A percentile compares a stretch with the other conserved stretches of the same genome.
These are phyloP conservation scores for Scaptomyza montana DNA, from an alignment of 1,140 invertebrate species.

Conservation along the genomic window DNA sequence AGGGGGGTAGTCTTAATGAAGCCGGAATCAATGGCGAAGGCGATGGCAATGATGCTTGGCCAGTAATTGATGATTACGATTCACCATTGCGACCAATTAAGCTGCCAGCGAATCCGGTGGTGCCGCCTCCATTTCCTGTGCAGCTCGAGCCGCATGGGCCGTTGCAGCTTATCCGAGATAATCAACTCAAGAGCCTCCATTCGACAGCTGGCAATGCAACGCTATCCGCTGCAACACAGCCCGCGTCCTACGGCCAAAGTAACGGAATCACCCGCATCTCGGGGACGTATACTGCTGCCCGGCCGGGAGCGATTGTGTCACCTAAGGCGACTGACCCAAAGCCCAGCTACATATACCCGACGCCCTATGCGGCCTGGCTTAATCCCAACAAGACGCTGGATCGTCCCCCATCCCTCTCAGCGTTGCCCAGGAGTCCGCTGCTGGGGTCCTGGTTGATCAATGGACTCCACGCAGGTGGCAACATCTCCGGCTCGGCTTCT, in stretches of 20 bases:
- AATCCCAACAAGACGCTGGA: constrained; percentile 74
- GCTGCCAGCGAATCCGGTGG: constrained; percentile 88
- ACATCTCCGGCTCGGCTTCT: neutral
- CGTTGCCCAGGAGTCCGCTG: constrained; percentile 81
- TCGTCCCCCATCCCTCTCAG: constrained; percentile 30
- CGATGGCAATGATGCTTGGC: constrained; percentile 87
- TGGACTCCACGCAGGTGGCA: constrained; percentile 66
- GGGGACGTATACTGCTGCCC: constrained; percentile 74
- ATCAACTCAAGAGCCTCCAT: constrained; percentile 82
- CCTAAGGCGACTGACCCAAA: constrained; percentile 50
- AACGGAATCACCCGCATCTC: constrained; percentile 31
- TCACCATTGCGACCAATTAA: constrained; percentile 92
- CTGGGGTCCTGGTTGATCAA: constrained; percentile 77
- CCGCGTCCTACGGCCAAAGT: constrained; percentile 44
- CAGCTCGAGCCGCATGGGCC: constrained; percentile 92
- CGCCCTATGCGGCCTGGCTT: constrained; percentile 75
- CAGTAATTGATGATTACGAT: constrained; percentile 92
- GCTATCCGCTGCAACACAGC: constrained; percentile 58
- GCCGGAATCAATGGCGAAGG: constrained; percentile 39
- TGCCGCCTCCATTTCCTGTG: constrained; percentile 95
- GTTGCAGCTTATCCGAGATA: constrained; percentile 84
- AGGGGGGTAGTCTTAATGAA: constrained; percentile 87
- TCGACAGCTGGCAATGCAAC: constrained; percentile 77
- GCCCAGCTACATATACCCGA: constrained; percentile 74
- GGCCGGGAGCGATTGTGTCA: constrained; percentile 76